Evolutionary conservation across 1,140 invertebrate genomes (phyloP).

Genomic region (Hypothenemus hampei): DNA sequence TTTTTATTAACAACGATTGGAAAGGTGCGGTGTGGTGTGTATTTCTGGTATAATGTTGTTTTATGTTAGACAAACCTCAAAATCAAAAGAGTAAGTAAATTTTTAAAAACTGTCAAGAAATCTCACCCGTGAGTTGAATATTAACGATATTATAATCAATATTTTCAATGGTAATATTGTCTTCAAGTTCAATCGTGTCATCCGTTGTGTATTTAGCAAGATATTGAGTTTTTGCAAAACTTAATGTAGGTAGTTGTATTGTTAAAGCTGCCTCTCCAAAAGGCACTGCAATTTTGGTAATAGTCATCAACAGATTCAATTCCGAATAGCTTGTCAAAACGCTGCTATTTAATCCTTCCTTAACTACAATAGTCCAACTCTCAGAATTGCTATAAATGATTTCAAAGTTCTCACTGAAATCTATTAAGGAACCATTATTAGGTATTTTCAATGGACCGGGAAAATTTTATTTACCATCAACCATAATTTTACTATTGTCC

Average conservation of each 20-base stretch:
- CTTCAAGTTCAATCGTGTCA: background rate
- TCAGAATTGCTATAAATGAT: background rate
- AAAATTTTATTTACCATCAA: conserved; percentile 10
- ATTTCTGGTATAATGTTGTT: no score
- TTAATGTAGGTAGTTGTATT: conserved; percentile 5
- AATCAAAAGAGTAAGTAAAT: no score
- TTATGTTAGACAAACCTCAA: no score
- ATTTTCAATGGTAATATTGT: background rate
- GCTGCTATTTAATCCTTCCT: background rate
- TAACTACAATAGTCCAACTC: background rate
- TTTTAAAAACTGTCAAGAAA: no score
- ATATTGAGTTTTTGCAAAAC: background rate
- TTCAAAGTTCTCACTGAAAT: background rate
- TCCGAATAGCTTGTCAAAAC: conserved; percentile 9
- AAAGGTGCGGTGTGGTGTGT: no score
- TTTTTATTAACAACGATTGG: no score
- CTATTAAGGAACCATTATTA: background rate
- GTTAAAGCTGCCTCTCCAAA: conserved; percentile 11
- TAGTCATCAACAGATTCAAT: background rate
- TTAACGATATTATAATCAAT: background rate
- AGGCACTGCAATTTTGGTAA: conserved; percentile 1
- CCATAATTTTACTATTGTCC: background rate
- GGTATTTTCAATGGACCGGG: background rate
- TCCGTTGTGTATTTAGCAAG: background rate
- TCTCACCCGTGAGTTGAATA: background rate